phyloP scores from a whole-genome alignment of 2,113 vertebrate species.

The Cyanoramphus novaezelandiae region DNA sequence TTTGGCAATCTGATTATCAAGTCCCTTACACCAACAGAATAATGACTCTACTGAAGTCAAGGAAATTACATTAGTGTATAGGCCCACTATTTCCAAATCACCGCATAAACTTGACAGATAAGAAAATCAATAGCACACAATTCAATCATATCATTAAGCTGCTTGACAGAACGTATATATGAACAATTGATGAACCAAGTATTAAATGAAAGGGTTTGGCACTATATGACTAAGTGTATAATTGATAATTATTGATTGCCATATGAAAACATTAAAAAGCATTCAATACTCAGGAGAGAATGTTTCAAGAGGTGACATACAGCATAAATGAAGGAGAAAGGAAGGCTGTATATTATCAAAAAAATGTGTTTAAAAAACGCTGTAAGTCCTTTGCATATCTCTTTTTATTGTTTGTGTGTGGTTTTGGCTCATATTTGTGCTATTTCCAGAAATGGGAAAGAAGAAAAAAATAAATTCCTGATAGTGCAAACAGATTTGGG shows the following conservation, averaged over 20 bases:
- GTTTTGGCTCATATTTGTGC: not conserved
- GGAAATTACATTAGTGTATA: conserved; percentile 55
- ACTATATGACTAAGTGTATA: conserved; percentile 49
- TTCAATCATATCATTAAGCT: conserved; percentile 67
- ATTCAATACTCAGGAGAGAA: not conserved
- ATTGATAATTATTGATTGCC: conserved; percentile 64
- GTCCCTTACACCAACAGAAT: conserved; percentile 24
- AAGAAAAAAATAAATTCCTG: not conserved
- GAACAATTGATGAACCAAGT: conserved; percentile 65
- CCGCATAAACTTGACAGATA: conserved; percentile 58
- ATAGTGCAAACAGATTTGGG: not conserved
- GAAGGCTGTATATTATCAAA: not conserved
- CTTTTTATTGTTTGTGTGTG: not conserved
- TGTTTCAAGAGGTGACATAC: conserved; percentile 7
- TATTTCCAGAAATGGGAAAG: not conserved
- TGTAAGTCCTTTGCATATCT: not conserved
- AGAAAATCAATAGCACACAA: conserved; percentile 63
- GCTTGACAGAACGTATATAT: conserved; percentile 57
- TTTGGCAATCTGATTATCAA: conserved; percentile 49
- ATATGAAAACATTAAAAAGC: conserved; percentile 26
- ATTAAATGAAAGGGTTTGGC: conserved; percentile 63
- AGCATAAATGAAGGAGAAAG: not conserved
- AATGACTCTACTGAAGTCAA: conserved; percentile 46
- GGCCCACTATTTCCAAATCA: conserved; percentile 59
- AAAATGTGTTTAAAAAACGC: not conserved